A percentile compares a stretch with the other conserved stretches of the same genome.
Conservation (phyloP, 2,113 vertebrate species). For the Albula glossodonta region DNA sequence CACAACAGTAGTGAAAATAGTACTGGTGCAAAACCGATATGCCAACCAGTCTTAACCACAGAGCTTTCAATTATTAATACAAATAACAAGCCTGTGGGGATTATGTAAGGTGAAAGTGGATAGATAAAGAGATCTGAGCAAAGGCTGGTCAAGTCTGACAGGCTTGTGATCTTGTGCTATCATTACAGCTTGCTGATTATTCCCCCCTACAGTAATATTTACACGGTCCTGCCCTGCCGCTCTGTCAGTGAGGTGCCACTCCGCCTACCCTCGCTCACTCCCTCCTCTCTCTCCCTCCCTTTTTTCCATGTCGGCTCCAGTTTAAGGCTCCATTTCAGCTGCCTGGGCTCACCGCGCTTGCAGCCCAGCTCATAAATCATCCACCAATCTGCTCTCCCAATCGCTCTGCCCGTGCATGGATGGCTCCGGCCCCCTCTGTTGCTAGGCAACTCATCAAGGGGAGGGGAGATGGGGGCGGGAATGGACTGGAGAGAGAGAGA, state of each 20-base stretch:
- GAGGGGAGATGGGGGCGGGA: slow-evolving; percentile 57
- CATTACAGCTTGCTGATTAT: not conserved
- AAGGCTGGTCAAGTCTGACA: not conserved
- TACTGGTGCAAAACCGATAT: not conserved
- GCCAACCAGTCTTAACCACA: not conserved
- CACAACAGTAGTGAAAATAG: not conserved
- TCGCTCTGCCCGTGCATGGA: slow-evolving; percentile 77
- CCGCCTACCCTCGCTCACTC: slow-evolving; percentile 29
- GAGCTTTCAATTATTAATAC: not conserved
- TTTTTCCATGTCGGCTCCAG: slow-evolving; percentile 60
- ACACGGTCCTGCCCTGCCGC: slow-evolving; percentile 42
- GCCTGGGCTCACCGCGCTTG: slow-evolving; percentile 73
- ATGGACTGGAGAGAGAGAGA: slow-evolving; percentile 31
- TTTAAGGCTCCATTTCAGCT: slow-evolving; percentile 79
- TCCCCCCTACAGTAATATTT: slow-evolving; percentile 63
- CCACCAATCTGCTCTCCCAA: slow-evolving; percentile 81
- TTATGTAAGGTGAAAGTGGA: not conserved
- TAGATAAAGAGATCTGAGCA: not conserved
- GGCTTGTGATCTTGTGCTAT: not conserved
- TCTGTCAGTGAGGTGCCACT: slow-evolving; percentile 31
- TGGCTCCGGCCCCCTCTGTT: slow-evolving; percentile 81
- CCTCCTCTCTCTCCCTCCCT: slow-evolving; percentile 44
- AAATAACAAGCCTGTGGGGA: not conserved
- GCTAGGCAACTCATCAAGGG: slow-evolving; percentile 81
- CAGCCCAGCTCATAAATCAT: slow-evolving; percentile 88